phyloP scores from a whole-genome alignment of 2,797 vertebrate species.

The Lithobates sylvaticus region DNA sequence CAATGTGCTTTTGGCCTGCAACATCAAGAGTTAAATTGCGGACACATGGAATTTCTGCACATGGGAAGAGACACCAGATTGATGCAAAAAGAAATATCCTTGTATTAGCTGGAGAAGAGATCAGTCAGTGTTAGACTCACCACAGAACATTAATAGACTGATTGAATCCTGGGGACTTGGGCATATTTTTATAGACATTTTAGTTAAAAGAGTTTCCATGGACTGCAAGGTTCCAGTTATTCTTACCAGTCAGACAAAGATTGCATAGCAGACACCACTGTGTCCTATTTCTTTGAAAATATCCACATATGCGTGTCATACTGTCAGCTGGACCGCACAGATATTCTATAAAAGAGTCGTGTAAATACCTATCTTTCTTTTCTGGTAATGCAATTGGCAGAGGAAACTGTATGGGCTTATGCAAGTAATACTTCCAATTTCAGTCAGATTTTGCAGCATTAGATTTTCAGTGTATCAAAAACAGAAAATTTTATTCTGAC shows the following conservation, averaged over 20 bases:
- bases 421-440: neutral
- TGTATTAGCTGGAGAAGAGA: slow-evolving; percentile 36
- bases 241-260: slow-evolving; percentile 16
- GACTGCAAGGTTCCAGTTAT: slow-evolving; percentile 32
- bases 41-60: slow-evolving; percentile 4
- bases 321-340: slow-evolving; percentile 40
- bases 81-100: slow-evolving; percentile 52
- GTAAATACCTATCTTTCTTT: slow-evolving; percentile 38
- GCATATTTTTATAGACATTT: slow-evolving; percentile 18
- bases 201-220: slow-evolving; percentile 36
- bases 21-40: slow-evolving; percentile 23
- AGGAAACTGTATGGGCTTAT: neutral
- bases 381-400: slow-evolving; percentile 50
- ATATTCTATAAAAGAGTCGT: slow-evolving; percentile 44
- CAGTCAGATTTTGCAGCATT: slow-evolving; percentile 19
- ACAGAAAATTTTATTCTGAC: slow-evolving; percentile 17
- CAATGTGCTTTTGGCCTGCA: neutral
- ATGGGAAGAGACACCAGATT: slow-evolving; percentile 31
- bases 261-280: slow-evolving; percentile 11
- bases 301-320: slow-evolving; percentile 1
- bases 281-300: slow-evolving; percentile 42
- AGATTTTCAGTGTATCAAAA: slow-evolving; percentile 9
- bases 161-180: slow-evolving; percentile 44
- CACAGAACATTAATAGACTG: slow-evolving; percentile 51
- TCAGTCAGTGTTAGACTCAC: slow-evolving; percentile 46